phyloP scores from a whole-genome alignment of 2,113 vertebrate species.

The Tachysurus fulvidraco region DNA sequence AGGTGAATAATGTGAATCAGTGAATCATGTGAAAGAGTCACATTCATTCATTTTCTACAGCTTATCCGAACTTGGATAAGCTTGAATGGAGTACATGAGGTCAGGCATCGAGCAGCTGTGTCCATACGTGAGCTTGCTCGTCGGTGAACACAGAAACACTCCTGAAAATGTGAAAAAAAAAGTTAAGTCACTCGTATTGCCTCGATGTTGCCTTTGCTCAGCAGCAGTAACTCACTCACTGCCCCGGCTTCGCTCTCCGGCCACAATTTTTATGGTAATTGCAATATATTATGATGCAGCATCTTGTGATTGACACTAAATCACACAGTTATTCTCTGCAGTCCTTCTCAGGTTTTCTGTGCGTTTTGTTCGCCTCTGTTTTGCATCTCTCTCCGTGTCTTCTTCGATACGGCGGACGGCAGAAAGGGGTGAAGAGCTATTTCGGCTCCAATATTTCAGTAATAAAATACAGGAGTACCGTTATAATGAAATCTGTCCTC shows the following conservation, averaged over 20 bases:
- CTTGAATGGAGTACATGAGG: too few relatives aligned
- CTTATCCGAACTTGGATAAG: too few relatives aligned
- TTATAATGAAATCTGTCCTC: background rate
- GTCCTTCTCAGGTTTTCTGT: background rate
- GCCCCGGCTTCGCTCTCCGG: slow-evolving; percentile 58
- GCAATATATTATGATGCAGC: slow-evolving; percentile 72
- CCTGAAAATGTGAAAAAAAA: too few relatives aligned
- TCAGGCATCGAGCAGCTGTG: too few relatives aligned
- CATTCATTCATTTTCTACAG: too few relatives aligned
- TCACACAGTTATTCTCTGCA: slow-evolving; percentile 54
- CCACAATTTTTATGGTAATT: slow-evolving; percentile 71
- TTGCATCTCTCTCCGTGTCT: background rate
- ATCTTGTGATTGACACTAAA: slow-evolving; percentile 71
- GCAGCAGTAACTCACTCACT: too few relatives aligned
- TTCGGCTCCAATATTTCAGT: slow-evolving; percentile 1
- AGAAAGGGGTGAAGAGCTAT: background rate
- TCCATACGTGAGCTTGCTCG: too few relatives aligned
- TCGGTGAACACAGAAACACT: too few relatives aligned
- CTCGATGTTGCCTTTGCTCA: too few relatives aligned
- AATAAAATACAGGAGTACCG: background rate
- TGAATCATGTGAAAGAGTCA: too few relatives aligned
- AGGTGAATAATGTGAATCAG: too few relatives aligned
- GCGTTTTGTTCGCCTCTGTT: background rate
- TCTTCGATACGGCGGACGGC: background rate
- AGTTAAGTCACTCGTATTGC: too few relatives aligned